Evolutionary conservation across 2,797 vertebrate species (phyloP).

Genomic region (Neosalanx taihuensis): DNA sequence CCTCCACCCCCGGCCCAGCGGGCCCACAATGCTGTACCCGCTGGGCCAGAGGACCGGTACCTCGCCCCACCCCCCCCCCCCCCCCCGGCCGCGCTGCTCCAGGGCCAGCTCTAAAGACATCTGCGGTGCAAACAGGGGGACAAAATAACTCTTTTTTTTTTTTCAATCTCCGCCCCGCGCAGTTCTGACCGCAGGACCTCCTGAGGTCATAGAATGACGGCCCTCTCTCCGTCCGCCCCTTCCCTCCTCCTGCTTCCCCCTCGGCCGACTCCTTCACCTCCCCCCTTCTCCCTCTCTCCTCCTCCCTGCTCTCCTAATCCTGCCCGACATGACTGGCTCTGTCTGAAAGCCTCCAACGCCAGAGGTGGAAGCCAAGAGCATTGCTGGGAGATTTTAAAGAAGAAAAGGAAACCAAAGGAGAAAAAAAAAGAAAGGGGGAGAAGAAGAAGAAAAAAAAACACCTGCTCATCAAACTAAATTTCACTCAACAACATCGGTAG

Average conservation of each 20-base stretch:
- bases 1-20: constrained; percentile 11
- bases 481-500: constrained; percentile 57
- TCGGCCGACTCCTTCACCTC: constrained; percentile 8
- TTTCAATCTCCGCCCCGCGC: constrained; percentile 56
- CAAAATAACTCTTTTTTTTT: constrained; percentile 64
- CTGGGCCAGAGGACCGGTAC: constrained; percentile 7
- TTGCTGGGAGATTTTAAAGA: constrained; percentile 39
- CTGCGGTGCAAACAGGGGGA: constrained; percentile 60
- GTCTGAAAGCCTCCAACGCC: constrained; percentile 60
- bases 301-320: constrained; percentile 60
- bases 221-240: not conserved
- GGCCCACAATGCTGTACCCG: constrained; percentile 37
- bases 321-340: constrained; percentile 53
- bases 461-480: constrained; percentile 82
- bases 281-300: constrained; percentile 11
- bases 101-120: constrained; percentile 55
- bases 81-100: constrained; percentile 17
- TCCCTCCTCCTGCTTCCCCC: not conserved
- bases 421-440: constrained; percentile 50
- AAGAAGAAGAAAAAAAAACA: constrained; percentile 72
- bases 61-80: constrained; percentile 40
- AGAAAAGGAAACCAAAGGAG: constrained; percentile 65
- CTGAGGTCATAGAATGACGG: constrained; percentile 36
- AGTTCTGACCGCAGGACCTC: constrained; percentile 55
- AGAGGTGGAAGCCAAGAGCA: constrained; percentile 62